A percentile compares a stretch with the other conserved stretches of the same genome.
Evolutionary conservation across 2,113 vertebrate species (phyloP).

Genomic region (Perca flavescens): DNA sequence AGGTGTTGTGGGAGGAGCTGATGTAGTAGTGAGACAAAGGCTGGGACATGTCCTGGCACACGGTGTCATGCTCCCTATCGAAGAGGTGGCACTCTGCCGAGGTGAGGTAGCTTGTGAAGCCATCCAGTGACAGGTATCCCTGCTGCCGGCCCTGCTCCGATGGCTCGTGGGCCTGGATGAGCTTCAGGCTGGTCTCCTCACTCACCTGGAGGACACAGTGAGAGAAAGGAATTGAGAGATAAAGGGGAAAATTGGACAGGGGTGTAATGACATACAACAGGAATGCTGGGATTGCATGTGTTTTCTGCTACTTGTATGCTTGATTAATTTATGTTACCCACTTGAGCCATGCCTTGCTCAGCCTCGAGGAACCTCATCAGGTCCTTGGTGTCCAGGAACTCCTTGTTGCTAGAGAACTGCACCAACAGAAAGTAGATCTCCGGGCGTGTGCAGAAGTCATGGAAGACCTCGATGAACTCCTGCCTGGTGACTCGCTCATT

Average conservation of each 20-base stretch:
- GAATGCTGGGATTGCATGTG: background rate
- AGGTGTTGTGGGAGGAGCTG: constrained; percentile 96
- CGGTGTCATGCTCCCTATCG: constrained; percentile 90
- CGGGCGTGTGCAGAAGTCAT: constrained; percentile 95
- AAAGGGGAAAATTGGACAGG: background rate
- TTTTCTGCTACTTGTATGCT: background rate
- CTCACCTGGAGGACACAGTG: constrained; percentile 81
- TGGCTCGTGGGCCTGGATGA: constrained; percentile 92
- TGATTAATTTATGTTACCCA: constrained; percentile 71
- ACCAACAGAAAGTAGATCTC: constrained; percentile 98
- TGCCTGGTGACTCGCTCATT: constrained; percentile 85
- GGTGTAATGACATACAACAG: background rate
- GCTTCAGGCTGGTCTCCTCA: constrained; percentile 91
- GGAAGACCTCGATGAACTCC: constrained; percentile 94
- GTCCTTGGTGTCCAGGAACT: constrained; percentile 95
- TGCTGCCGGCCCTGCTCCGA: constrained; percentile 90
- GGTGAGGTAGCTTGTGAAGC: constrained; percentile 95
- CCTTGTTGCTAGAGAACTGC: constrained; percentile 99
- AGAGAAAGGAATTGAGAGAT: background rate
- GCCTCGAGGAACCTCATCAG: constrained; percentile 97
- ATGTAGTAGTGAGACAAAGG: constrained; percentile 96
- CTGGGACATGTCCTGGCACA: constrained; percentile 95
- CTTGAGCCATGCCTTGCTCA: constrained; percentile 94
- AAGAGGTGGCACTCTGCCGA: constrained; percentile 93
- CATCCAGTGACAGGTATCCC: constrained; percentile 93